Evolutionary conservation across 2,113 vertebrate genomes (phyloP), one percentile per base, ranked within the genome.

Genomic region (Lamprologus sp.): DNA sequence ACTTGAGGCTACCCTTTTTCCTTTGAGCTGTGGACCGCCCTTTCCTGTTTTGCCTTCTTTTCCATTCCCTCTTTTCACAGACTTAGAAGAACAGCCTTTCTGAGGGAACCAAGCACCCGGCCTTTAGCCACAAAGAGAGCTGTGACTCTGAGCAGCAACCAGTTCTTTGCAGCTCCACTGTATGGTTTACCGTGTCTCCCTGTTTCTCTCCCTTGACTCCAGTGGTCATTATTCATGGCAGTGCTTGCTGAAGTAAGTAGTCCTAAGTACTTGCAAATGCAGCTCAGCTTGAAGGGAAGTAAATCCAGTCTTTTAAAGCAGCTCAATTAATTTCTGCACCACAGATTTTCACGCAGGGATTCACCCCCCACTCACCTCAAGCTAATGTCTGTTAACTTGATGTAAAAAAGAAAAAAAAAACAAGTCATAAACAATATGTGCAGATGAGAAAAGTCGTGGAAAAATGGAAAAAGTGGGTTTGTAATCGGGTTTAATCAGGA

Each of bases 21-120:
- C 53, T 79, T 89, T 53, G n/a, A 89, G 54, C 31, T 81, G 70
- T 51, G 85, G 54, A 28, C 93, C 89, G 8, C 94, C 92, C 85
- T 93, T 96, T 96, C 92, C 94, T 95, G 94, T 96, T 96, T 95
- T 94, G 94, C 87, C 89, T 88, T 87, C 92, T 90, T 93, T 93
- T 94, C 89, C 92, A 90, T 93, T 90, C 80, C 84, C 87, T 87
- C 81, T 84, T 92, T 90, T 88, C 79, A 84, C n/a, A 49, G 84
- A 60, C 53, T 13, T 40, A 90, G 90, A 85, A 87, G 86, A 94
- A 90, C 82, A 86, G 82, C 23, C 83, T 55, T 82, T 87, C 90
- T 85, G 35, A 92, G 87, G 3, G 23, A 77, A 53, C 54, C 81
- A 88, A 90, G 53, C 73, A 55, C 60, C 53, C 63, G 5, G 21